phyloP scores from a whole-genome alignment of 92 coral and sea anemone genomes.

The Siderastrea radians region DNA sequence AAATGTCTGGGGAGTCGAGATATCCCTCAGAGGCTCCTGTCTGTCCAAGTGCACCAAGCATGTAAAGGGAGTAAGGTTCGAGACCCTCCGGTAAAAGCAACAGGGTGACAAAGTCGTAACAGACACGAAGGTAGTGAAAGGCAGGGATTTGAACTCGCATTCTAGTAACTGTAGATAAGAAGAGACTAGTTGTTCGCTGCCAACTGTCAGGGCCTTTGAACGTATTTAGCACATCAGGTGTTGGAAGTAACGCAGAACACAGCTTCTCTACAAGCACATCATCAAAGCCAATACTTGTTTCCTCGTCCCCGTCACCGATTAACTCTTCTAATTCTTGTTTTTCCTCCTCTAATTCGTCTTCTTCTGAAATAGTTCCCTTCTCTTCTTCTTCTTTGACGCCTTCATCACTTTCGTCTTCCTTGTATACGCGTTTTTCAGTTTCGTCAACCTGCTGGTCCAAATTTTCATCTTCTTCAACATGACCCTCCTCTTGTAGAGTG shows the following conservation, averaged over 20 bases:
- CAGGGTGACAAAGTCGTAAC: constrained; percentile 85
- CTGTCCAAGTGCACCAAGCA: constrained; percentile 75
- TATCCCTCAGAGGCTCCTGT: constrained; percentile 55
- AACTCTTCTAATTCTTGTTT: neutral
- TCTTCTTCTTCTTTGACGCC: neutral
- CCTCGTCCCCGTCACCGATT: neutral
- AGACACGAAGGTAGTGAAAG: constrained; percentile 81
- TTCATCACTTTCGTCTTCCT: neutral
- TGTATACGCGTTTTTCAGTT: neutral
- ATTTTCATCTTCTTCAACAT: neutral
- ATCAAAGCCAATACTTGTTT: constrained; percentile 7
- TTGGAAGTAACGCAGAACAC: constrained; percentile 83
- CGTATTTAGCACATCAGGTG: constrained; percentile 38
- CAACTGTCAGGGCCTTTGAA: constrained; percentile 72
- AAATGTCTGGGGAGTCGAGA: constrained; percentile 74
- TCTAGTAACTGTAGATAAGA: constrained; percentile 81
- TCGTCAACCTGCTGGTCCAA: neutral
- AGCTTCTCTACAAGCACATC: constrained; percentile 67
- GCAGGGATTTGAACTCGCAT: constrained; percentile 69
- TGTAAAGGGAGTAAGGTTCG: constrained; percentile 66
- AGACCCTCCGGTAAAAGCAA: constrained; percentile 64
- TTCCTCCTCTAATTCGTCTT: neutral
- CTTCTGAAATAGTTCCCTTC: neutral
- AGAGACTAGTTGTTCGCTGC: constrained; percentile 68
- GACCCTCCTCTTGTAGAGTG: neutral